Base-by-base conservation (phyloP, 1,140 invertebrate genomes). In the Lasioglossum baleicum region DNA sequence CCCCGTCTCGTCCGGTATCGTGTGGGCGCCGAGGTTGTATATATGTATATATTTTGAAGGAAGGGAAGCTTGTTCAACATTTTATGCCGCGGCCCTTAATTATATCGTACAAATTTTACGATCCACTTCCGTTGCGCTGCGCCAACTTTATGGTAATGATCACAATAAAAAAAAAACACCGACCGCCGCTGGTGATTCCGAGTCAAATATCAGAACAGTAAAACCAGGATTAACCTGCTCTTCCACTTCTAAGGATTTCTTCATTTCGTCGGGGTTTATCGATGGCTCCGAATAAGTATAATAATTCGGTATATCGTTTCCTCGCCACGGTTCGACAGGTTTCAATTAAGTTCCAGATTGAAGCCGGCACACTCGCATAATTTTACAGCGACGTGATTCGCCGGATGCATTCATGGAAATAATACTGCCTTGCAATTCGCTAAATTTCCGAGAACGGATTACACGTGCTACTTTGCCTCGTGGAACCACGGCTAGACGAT, bases 61-160 rank as follows among this genome's bases (percentile, higher is more conserved):
- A 20, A 3, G 7, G 26, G 13, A 44, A 26, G 15, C 26, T 58
- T 17, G 22, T 15, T 17, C 13, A 20, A 26, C 51, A 53, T n/a
- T 78, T 78, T 44, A 72, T 42, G 17, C 10, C 31, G 35, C 35
- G 48, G 7, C 2, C n/a, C 42, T 70, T 77, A 71, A 64, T 77
- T 35, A 56, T 15, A 31, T 56, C 40, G n/a, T 5, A 5, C 17
- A 22, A 26, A 26, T 10, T 72, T 75, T 17, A n/a, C 64, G 13
- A 17, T 15, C 64, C 7, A 58, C 44, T 13, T 75, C 73, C 20
- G 40, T 20, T 20, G 7, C 63, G 15, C 20, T 58, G 51, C 51
- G 20, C 15, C 17, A 56, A 67, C n/a, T 67, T 58, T 67, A 58
- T 75, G 17, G n/a, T 67, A 75, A 75, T 26, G 70, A 61, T 22